These are phyloP conservation scores for Oligia strigilis DNA, from an alignment of 2,888 invertebrate genomes.

Conservation along the genomic window DNA sequence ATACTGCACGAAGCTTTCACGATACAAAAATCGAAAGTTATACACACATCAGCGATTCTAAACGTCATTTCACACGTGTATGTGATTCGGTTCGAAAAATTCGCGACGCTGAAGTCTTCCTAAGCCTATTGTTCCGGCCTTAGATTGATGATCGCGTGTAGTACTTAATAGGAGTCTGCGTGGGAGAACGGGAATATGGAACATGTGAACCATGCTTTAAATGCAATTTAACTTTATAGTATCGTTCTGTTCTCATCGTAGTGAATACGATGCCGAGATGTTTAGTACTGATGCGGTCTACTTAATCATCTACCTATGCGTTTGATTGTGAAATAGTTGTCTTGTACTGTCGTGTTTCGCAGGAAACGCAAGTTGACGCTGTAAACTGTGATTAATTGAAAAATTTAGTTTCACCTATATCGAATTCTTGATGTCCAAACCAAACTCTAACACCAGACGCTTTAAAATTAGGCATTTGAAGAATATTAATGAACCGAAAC, in stretches of 20 bases:
- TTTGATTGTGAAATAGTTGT: slow-evolving; percentile 48
- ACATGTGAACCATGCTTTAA: slow-evolving; percentile 82
- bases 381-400: neutral
- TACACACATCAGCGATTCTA: slow-evolving; percentile 68
- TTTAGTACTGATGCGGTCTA: slow-evolving; percentile 52
- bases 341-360: neutral
- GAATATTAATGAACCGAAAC: slow-evolving; percentile 17
- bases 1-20: slow-evolving; percentile 65
- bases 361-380: neutral
- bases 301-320: slow-evolving; percentile 50
- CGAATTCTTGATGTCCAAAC: neutral
- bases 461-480: neutral
- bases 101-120: slow-evolving; percentile 68
- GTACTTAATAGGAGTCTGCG: slow-evolving; percentile 76
- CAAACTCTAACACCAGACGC: neutral
- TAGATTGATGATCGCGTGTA: slow-evolving; percentile 80
- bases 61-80: slow-evolving; percentile 69
- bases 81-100: slow-evolving; percentile 70
- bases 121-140: slow-evolving; percentile 77
- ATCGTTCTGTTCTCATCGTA: slow-evolving; percentile 58
- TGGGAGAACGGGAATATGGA: slow-evolving; percentile 85
- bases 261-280: slow-evolving; percentile 57
- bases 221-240: slow-evolving; percentile 63
- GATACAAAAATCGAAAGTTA: slow-evolving; percentile 79
- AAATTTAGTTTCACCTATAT: neutral